Evolutionary conservation across 2,797 vertebrate species (phyloP), one percentile per base, ranked within the genome.

Genomic region (Anabacerthia variegaticeps): DNA sequence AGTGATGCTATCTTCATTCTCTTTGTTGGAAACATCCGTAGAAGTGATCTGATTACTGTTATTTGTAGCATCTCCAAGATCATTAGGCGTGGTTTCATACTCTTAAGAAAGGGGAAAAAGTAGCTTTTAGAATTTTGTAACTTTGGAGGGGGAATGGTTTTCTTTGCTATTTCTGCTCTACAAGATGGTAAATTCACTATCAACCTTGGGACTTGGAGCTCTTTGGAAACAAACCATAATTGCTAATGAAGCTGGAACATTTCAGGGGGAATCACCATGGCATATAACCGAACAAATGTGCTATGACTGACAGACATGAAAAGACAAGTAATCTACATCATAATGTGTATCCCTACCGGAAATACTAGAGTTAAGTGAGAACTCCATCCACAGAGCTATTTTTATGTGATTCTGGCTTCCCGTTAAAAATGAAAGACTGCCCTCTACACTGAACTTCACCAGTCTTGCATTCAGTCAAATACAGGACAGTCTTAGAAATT

Each of bases 1-100:
- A 96, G 99, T 99, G 63, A 99, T 98, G 96, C 98, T 98, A 91
- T 99, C 99, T 97, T 99, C 98, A 85, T 97, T 98, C 2, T 96
- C 93, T 92, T 97, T 97, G 95, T 98, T 93, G 88, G 98, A 84
- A 97, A 98, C 96, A 90, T 97, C 97, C 8, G 98, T 97, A 74
- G 98, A 96, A 94, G 98, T 98, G 59, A 97, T 97, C n/a, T 96
- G 96, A 49, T 97, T 98, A 95, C 97, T 98, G 95, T 97, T 98
- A 97, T 98, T 98, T 7, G 97, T 98, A 55, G 97, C 97, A 52
- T 98, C 98, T 67, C 97, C 98, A 19, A 98, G 95, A 89, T 98
- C 98, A 95, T 97, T 98, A 20, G 98, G 93, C 1, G 97, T 96
- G 30, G 98, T 98, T 89, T 98, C 98, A 87, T 98, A 98, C 78